A percentile compares a stretch with the other conserved stretches of the same genome.
phyloP scores from a whole-genome alignment of 2,797 vertebrate species.

The Eidolon dupreanum region DNA sequence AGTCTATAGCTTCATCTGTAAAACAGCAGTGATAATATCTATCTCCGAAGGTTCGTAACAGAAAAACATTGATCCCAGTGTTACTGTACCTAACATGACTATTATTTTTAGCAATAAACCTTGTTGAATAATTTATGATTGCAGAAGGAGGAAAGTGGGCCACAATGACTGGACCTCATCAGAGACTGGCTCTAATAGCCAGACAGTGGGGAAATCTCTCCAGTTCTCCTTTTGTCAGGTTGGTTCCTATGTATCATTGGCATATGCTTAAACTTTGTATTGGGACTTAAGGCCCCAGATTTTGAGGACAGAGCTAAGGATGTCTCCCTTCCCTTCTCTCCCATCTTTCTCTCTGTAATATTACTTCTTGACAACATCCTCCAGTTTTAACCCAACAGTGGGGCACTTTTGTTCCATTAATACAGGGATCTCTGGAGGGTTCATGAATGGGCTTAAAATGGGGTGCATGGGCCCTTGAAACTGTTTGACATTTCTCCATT shows the following conservation, averaged over 20 bases:
- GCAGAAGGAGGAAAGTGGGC: neutral
- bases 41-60: neutral
- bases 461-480: neutral
- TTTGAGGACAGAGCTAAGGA: neutral
- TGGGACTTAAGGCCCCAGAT: neutral
- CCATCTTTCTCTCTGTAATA: neutral
- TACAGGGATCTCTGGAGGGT: neutral
- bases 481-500: neutral
- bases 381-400: neutral
- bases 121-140: neutral
- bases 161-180: too few relatives aligned
- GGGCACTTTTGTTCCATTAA: neutral
- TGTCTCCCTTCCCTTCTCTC: neutral
- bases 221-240: neutral
- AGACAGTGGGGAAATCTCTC: neutral
- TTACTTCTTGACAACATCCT: neutral
- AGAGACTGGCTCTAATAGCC: neutral
- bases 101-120: neutral
- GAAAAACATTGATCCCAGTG: neutral
- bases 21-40: neutral
- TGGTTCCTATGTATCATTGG: neutral
- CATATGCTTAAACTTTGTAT: neutral
- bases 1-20: neutral
- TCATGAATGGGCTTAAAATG: neutral
- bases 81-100: too few relatives aligned